Percentiles rank a stretch among this genome's conserved stretches.
phyloP scores from a whole-genome alignment of 2,797 vertebrate genomes.

The Phyllotis vaccarum region DNA sequence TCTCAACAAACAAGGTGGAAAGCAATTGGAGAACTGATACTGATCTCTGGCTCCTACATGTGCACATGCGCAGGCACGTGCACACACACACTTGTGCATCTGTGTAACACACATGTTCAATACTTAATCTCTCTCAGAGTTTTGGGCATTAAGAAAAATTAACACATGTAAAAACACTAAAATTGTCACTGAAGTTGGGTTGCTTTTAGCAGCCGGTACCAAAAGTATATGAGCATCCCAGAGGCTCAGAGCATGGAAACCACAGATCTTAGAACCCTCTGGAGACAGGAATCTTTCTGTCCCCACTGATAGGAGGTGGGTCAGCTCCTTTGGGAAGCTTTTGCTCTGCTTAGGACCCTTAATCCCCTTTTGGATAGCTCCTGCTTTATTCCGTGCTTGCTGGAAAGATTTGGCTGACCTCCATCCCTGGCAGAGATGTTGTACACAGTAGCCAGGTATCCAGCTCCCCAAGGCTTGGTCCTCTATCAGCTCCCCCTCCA shows the following conservation, averaged over 20 bases:
- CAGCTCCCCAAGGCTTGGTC: background rate
- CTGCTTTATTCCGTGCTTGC: background rate
- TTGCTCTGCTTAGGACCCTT: background rate
- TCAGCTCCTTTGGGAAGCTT: background rate
- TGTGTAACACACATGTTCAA: background rate
- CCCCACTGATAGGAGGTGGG: too few relatives aligned
- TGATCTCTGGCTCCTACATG: background rate
- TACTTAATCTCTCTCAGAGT: background rate
- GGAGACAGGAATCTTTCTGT: background rate
- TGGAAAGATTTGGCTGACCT: constrained; percentile 48
- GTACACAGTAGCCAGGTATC: constrained; percentile 20
- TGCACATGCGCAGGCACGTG: fast-evolving
- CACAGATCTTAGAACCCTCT: background rate
- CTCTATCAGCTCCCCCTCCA: too few relatives aligned
- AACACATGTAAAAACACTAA: background rate
- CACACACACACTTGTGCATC: background rate
- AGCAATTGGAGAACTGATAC: background rate
- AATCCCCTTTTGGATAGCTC: background rate
- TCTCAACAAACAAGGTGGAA: background rate
- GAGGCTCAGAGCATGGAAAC: background rate
- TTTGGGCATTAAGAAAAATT: background rate
- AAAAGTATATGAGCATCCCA: background rate
- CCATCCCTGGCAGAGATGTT: background rate
- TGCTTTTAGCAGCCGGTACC: background rate
- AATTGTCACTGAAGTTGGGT: background rate